Conservation (phyloP, 1,140 invertebrate genomes). For the Formica exsecta region DNA sequence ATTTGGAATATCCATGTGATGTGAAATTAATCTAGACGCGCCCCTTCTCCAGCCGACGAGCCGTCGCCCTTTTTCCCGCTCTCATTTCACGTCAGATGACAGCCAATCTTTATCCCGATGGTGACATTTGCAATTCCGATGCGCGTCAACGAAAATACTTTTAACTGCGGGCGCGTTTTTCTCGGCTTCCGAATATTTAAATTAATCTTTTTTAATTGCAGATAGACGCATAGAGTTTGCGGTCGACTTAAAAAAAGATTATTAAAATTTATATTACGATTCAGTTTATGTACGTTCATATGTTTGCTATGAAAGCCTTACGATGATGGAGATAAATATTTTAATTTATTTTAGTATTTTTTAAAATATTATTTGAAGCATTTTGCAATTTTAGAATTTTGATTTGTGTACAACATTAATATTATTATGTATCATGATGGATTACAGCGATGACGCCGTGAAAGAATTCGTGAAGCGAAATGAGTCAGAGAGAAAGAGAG, state of each 20-base stretch:
- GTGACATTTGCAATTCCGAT: slow-evolving; percentile 86
- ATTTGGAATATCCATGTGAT: slow-evolving; percentile 28
- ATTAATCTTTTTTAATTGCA: no score
- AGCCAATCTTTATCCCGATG: slow-evolving; percentile 86
- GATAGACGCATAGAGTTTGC: no score
- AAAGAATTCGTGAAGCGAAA: slow-evolving; percentile 27
- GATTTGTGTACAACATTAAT: slow-evolving; percentile 16
- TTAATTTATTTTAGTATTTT: not conserved
- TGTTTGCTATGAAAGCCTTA: no score
- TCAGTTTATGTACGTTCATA: no score
- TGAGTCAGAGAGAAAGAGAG: not conserved
- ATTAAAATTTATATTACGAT: no score
- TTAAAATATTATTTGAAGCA: not conserved
- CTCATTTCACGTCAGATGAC: slow-evolving; percentile 82
- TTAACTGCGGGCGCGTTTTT: not conserved
- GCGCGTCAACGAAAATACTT: slow-evolving; percentile 54
- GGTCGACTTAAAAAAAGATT: no score
- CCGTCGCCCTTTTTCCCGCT: slow-evolving; percentile 53
- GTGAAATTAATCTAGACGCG: slow-evolving; percentile 14
- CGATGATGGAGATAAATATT: no score
- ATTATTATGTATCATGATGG: slow-evolving; percentile 65
- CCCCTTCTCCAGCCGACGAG: not conserved
- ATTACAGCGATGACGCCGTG: slow-evolving; percentile 21
- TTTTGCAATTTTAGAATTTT: not conserved
- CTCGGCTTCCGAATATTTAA: not conserved